A percentile compares a stretch with the other conserved stretches of the same genome.
Conservation (phyloP, 2,888 invertebrate species). For the Polyommatus icarus region DNA sequence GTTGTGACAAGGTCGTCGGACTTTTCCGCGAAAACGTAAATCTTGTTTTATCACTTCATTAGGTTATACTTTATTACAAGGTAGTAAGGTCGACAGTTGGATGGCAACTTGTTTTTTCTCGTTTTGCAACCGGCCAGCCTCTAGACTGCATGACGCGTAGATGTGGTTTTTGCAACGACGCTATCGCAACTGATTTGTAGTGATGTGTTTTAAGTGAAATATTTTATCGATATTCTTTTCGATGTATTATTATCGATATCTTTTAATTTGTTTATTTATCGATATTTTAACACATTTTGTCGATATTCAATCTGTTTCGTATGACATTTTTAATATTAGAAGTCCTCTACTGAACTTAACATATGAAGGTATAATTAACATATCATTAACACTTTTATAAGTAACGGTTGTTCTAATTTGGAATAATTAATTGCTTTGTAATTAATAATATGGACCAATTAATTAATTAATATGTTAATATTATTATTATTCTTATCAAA, state of each 20-base stretch:
- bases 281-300: not conserved
- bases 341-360: not conserved
- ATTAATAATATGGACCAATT: slow-evolving; percentile 4
- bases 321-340: not conserved
- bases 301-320: too few species aligned
- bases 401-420: slow-evolving; percentile 5
- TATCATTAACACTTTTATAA: slow-evolving; percentile 5
- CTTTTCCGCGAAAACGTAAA: slow-evolving; percentile 36
- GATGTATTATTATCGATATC: not conserved
- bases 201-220: slow-evolving; percentile 45
- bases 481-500: not conserved
- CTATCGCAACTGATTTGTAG: slow-evolving; percentile 58
- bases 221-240: slow-evolving; percentile 34
- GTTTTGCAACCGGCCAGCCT: slow-evolving; percentile 53
- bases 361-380: not conserved
- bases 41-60: slow-evolving; percentile 37
- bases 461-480: slow-evolving; percentile 6
- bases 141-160: slow-evolving; percentile 75
- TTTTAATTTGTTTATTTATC: not conserved
- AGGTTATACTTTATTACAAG: slow-evolving; percentile 37
- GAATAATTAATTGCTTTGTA: not conserved
- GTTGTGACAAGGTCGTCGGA: slow-evolving; percentile 32
- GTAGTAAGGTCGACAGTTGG: slow-evolving; percentile 47
- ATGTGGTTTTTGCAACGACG: slow-evolving; percentile 65
- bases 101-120: slow-evolving; percentile 51